phyloP scores from a whole-genome alignment of 2,113 vertebrate species.

The Lepus americanus region DNA sequence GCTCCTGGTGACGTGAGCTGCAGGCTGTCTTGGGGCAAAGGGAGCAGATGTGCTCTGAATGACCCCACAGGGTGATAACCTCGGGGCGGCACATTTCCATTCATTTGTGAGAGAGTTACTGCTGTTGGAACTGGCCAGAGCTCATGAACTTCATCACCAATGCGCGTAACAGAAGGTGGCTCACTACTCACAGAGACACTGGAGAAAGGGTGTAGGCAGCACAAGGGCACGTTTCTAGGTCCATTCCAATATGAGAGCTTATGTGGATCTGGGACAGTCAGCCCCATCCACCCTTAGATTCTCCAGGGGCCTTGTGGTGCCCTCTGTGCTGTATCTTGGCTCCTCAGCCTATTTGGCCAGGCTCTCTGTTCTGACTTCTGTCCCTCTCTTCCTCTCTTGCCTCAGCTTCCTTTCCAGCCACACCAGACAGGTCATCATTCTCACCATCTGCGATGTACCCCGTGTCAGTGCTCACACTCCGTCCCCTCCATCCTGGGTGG shows the following conservation, averaged over 20 bases:
- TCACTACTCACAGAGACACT: not conserved
- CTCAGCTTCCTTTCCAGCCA: not conserved
- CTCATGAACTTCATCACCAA: not conserved
- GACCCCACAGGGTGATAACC: not conserved
- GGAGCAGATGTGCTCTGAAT: not conserved
- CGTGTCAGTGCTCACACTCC: not conserved
- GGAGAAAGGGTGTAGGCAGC: not conserved
- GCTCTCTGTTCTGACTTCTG: not conserved
- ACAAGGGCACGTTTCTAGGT: not conserved
- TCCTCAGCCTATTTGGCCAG: not conserved
- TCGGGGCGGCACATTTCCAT: not conserved
- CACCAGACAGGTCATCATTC: not conserved
- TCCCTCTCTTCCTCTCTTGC: not conserved
- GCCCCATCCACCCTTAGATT: not conserved
- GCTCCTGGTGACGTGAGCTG: not conserved
- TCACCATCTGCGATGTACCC: not conserved
- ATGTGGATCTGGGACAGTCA: not conserved
- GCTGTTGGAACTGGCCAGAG: constrained; percentile 1
- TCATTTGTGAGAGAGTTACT: not conserved
- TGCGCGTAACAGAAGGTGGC: not conserved
- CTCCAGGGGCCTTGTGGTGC: not conserved
- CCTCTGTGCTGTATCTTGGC: not conserved
- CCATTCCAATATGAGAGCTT: not conserved
- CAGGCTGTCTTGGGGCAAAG: not conserved
- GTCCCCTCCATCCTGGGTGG: not conserved